phyloP scores from a whole-genome alignment of 2,888 invertebrate species.

The Volucella inanis region DNA sequence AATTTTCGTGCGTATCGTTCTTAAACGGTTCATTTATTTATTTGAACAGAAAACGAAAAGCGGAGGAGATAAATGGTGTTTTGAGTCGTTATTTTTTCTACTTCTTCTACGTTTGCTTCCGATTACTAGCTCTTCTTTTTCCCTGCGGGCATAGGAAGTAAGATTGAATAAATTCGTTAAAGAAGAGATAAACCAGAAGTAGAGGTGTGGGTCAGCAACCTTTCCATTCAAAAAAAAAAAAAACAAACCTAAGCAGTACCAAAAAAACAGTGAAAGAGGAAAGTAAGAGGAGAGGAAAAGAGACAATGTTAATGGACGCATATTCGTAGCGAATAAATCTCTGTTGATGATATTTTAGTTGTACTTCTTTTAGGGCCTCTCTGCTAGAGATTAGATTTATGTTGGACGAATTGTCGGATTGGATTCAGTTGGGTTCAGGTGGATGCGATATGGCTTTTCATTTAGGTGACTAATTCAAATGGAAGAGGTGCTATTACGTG shows the following conservation, averaged over 20 bases:
- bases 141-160: slow-evolving; percentile 23
- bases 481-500: slow-evolving; percentile 18
- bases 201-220: slow-evolving; percentile 38
- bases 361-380: background rate
- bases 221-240: slow-evolving; percentile 20
- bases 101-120: background rate
- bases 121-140: background rate
- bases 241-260: no score
- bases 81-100: slow-evolving; percentile 5
- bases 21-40: slow-evolving; percentile 73
- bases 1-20: slow-evolving; percentile 67
- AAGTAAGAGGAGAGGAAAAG: no score
- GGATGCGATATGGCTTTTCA: slow-evolving; percentile 22
- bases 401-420: slow-evolving; percentile 18
- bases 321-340: slow-evolving; percentile 37
- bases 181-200: slow-evolving; percentile 54
- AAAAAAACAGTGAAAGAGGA: no score
- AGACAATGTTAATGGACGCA: slow-evolving; percentile 50
- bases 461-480: background rate
- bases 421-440: background rate
- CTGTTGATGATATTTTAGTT: slow-evolving; percentile 33
- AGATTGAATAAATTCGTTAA: slow-evolving; percentile 68
- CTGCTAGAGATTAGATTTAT: slow-evolving; percentile 20
- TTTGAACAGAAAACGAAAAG: slow-evolving; percentile 62
- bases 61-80: slow-evolving; percentile 54